Evolutionary conservation across 2,113 vertebrate species (phyloP).

Genomic region (Leptobrachium ailaonicum): DNA sequence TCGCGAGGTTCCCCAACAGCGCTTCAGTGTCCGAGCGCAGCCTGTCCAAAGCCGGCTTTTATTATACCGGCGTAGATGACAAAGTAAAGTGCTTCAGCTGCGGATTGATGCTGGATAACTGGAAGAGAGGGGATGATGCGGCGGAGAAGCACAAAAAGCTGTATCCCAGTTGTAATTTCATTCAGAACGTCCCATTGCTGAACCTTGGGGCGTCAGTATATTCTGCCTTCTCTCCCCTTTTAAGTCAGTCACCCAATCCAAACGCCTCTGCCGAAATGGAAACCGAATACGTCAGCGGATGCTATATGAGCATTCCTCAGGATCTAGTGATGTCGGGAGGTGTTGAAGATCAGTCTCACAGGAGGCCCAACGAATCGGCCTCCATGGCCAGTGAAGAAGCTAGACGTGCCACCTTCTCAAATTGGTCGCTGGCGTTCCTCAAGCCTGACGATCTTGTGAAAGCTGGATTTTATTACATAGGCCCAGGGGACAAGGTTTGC

Average conservation of each 20-base stretch:
- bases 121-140: slow-evolving; percentile 88
- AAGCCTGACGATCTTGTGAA: slow-evolving; percentile 84
- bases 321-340: slow-evolving; percentile 73
- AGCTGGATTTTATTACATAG: slow-evolving; percentile 93
- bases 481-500: slow-evolving; percentile 85
- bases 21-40: slow-evolving; percentile 81
- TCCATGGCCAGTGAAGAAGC: slow-evolving; percentile 88
- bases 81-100: slow-evolving; percentile 91
- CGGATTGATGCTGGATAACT: slow-evolving; percentile 83
- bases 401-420: slow-evolving; percentile 79
- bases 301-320: slow-evolving; percentile 75
- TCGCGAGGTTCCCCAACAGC: slow-evolving; percentile 76
- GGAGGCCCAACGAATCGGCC: slow-evolving; percentile 68
- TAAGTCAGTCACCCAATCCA: slow-evolving; percentile 58
- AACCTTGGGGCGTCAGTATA: slow-evolving; percentile 72
- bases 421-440: slow-evolving; percentile 81
- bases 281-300: slow-evolving; percentile 76
- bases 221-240: slow-evolving; percentile 72
- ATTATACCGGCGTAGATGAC: slow-evolving; percentile 87
- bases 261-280: slow-evolving; percentile 59
- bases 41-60: slow-evolving; percentile 91
- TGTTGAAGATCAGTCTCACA: slow-evolving; percentile 75
- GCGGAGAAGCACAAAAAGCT: slow-evolving; percentile 84
- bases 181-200: slow-evolving; percentile 74
- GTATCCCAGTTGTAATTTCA: slow-evolving; percentile 85